Conservation (phyloP, 2,888 invertebrate species). For the Patella caerulea region DNA sequence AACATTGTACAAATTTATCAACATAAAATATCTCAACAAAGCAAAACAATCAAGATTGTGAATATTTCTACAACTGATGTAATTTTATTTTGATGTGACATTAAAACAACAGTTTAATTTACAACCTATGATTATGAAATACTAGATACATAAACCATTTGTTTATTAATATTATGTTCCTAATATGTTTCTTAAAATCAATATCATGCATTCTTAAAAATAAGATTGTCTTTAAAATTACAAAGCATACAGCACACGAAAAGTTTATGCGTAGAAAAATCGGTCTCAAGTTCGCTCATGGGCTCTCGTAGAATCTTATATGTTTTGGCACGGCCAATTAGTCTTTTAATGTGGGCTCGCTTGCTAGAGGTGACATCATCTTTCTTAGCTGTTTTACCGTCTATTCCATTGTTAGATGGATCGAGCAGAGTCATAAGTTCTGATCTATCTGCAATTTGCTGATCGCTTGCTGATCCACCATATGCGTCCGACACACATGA, state of each 20-base stretch:
- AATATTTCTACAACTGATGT: too few species aligned
- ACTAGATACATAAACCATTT: too few species aligned
- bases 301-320: not conserved
- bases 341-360: constrained; percentile 33
- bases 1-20: too few species aligned
- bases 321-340: not conserved
- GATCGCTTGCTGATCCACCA: constrained; percentile 41
- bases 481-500: constrained; percentile 30
- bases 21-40: too few species aligned
- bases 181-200: too few species aligned
- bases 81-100: too few species aligned
- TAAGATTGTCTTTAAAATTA: constrained; percentile 3
- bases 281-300: not conserved
- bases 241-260: constrained; percentile 3
- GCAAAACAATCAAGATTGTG: too few species aligned
- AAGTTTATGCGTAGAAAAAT: not conserved
- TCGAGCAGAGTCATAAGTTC: constrained; percentile 28
- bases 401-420: constrained; percentile 34
- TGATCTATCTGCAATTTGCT: constrained; percentile 41
- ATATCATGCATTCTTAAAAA: constrained; percentile 3
- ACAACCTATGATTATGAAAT: too few species aligned
- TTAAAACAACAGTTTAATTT: too few species aligned
- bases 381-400: constrained; percentile 26
- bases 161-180: too few species aligned
- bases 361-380: constrained; percentile 41